Conservation (phyloP, 2,113 vertebrate genomes). For the human region DNA sequence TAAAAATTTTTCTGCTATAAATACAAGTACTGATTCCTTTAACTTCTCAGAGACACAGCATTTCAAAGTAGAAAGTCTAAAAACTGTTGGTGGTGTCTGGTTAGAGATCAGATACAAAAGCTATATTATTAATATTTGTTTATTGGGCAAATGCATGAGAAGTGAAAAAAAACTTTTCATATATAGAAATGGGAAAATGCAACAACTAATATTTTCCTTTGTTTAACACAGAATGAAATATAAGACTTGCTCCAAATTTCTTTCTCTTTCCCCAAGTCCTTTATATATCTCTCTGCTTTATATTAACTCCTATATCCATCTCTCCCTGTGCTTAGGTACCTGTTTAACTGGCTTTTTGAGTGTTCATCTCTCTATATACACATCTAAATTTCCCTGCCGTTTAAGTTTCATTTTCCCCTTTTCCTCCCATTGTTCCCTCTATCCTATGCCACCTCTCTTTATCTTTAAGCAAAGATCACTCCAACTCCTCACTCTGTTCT, state of each 20-base stretch:
- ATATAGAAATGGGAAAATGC: not conserved
- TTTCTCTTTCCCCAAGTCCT: not conserved
- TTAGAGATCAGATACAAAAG: not conserved
- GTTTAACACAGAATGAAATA: not conserved
- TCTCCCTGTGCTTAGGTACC: not conserved
- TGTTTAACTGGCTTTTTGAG: not conserved
- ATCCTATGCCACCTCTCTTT: not conserved
- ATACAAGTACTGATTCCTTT: rapidly evolving
- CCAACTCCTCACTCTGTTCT: not conserved
- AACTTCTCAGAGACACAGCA: not conserved
- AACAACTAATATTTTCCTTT: not conserved
- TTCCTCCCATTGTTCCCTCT: not conserved
- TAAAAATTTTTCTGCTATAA: not conserved
- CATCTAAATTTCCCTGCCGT: not conserved
- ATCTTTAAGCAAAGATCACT: not conserved
- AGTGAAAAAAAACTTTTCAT: not conserved
- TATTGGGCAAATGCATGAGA: not conserved
- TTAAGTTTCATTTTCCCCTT: not conserved
- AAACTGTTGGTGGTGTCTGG: not conserved
- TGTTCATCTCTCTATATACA: no score
- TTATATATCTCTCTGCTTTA: not conserved
- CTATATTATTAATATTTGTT: not conserved
- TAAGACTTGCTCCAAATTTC: not conserved
- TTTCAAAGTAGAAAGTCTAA: not conserved
- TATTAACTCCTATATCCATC: not conserved